A percentile compares a stretch with the other conserved stretches of the same genome.
Conservation (phyloP, 2,888 invertebrate species). For the Petrophora chlorosata region DNA sequence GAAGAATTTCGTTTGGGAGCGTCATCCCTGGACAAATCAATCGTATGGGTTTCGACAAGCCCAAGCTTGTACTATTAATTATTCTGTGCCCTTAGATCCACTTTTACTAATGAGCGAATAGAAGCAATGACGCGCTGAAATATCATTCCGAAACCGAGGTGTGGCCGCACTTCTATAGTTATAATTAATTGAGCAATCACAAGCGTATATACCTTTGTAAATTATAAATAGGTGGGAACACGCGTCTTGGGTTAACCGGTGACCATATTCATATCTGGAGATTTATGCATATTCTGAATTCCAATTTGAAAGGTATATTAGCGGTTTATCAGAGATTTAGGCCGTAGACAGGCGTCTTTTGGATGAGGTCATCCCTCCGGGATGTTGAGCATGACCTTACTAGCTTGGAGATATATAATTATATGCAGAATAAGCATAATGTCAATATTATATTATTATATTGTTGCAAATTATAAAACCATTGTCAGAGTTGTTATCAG, state of each 20-base stretch:
- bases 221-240: slow-evolving; percentile 18
- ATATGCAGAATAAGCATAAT: too few species aligned
- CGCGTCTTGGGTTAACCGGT: slow-evolving; percentile 12
- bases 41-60: slow-evolving; percentile 29
- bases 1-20: too few species aligned
- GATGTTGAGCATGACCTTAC: background rate
- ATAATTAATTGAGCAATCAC: slow-evolving; percentile 20
- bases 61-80: too few species aligned
- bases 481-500: too few species aligned
- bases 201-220: slow-evolving; percentile 4
- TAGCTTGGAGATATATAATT: too few species aligned
- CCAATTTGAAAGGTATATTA: background rate
- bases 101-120: slow-evolving; percentile 55
- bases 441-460: too few species aligned
- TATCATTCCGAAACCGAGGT: slow-evolving; percentile 21
- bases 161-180: slow-evolving; percentile 17
- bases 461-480: too few species aligned
- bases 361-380: too few species aligned
- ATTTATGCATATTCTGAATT: slow-evolving; percentile 14
- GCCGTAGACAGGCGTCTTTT: too few species aligned
- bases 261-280: too few species aligned
- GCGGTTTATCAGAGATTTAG: slow-evolving; percentile 3
- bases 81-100: slow-evolving; percentile 31
- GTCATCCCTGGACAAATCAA: slow-evolving; percentile 6
- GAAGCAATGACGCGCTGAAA: slow-evolving; percentile 30